phyloP scores from a whole-genome alignment of 2,113 vertebrate genomes.

The Callipepla californica region DNA sequence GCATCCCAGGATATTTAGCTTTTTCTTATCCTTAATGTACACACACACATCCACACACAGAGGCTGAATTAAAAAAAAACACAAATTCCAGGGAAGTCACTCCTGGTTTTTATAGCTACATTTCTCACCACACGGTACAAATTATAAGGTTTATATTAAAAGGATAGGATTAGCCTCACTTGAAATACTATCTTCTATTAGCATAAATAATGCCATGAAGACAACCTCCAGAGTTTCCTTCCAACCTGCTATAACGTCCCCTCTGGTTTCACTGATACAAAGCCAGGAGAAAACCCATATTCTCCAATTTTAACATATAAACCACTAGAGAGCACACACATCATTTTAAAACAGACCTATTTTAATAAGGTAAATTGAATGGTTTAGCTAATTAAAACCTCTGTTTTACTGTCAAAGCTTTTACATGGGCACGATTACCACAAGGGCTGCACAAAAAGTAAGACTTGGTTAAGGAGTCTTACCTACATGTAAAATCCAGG shows the following conservation, averaged over 20 bases:
- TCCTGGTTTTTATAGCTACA: neutral
- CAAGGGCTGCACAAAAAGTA: neutral
- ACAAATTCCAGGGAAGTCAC: neutral
- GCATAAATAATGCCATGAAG: rapidly evolving
- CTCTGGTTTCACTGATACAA: neutral
- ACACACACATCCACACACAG: neutral
- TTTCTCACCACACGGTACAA: neutral
- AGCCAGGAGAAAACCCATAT: neutral
- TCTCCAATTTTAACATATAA: neutral
- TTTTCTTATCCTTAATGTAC: rapidly evolving
- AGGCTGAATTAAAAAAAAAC: neutral
- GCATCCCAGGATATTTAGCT: neutral
- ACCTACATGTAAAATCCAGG: rapidly evolving
- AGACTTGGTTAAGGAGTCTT: neutral
- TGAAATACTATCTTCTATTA: neutral
- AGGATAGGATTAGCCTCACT: neutral
- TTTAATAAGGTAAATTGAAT: neutral
- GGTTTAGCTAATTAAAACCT: neutral
- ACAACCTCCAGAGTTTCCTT: neutral
- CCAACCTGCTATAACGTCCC: neutral
- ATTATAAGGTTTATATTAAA: neutral
- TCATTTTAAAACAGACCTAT: neutral
- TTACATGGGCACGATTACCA: neutral
- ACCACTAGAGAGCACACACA: rapidly evolving
- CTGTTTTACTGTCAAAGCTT: neutral